Conservation (phyloP, 2,888 invertebrate species). For the Ferrisia virgata region DNA sequence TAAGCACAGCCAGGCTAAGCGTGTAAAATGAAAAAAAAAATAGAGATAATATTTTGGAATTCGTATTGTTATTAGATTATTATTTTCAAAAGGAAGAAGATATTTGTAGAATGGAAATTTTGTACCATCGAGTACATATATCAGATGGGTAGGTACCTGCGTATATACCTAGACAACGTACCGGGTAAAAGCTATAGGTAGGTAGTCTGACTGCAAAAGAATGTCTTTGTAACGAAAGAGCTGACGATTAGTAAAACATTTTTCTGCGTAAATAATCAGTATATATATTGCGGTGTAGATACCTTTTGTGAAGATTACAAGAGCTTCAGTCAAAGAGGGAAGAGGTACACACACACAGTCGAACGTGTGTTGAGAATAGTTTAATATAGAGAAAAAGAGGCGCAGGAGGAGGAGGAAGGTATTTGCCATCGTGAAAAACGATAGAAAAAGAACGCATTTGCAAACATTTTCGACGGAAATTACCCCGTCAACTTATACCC, state of each 20-base stretch:
- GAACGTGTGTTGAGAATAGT: not conserved
- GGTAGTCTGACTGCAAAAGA: not conserved
- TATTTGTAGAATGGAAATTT: not conserved
- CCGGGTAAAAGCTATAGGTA: too few relatives aligned
- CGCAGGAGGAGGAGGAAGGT: not conserved
- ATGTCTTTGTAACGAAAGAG: slow-evolving; percentile 1
- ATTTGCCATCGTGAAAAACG: not conserved
- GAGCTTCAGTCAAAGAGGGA: not conserved
- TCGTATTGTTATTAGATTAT: not conserved
- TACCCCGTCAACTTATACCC: too few relatives aligned
- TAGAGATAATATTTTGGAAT: not conserved
- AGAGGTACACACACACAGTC: not conserved
- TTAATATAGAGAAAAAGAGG: not conserved
- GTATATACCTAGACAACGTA: too few relatives aligned
- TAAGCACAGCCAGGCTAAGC: too few relatives aligned
- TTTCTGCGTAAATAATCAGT: not conserved
- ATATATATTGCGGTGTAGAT: not conserved
- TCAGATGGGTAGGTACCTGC: too few relatives aligned
- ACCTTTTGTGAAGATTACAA: not conserved
- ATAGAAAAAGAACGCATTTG: not conserved
- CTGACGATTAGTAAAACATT: not conserved
- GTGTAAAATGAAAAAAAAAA: too few relatives aligned
- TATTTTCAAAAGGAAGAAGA: not conserved
- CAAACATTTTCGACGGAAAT: not conserved
- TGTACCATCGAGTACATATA: not conserved